These are phyloP conservation scores for Pherbina coryleti DNA, from an alignment of 2,888 invertebrate species.

Conservation along the genomic window DNA sequence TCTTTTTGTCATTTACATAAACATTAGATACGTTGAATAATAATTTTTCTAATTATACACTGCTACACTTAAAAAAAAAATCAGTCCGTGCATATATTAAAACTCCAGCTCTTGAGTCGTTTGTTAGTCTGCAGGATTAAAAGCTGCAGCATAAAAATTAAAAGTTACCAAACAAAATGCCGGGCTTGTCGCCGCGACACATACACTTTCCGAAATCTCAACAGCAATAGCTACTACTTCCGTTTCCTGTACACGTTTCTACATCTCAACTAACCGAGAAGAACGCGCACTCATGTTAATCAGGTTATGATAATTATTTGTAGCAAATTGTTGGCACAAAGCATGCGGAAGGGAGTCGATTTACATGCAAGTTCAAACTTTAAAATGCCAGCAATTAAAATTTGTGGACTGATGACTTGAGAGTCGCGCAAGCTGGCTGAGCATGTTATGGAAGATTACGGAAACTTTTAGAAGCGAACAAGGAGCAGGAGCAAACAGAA, in stretches of 20 bases:
- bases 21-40: constrained; percentile 22
- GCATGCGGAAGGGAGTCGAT: not conserved
- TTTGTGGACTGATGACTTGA: constrained; percentile 49
- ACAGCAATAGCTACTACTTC: constrained; percentile 50
- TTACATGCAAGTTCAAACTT: constrained; percentile 26
- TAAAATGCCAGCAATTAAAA: constrained; percentile 58
- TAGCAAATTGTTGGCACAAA: constrained; percentile 61
- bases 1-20: constrained; percentile 17
- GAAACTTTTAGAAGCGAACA: not conserved
- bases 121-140: constrained; percentile 35
- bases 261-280: not conserved
- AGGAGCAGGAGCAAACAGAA: constrained; percentile 32
- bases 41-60: constrained; percentile 23
- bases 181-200: not conserved
- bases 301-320: constrained; percentile 70
- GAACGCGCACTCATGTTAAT: constrained; percentile 66
- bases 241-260: constrained; percentile 46
- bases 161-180: constrained; percentile 14
- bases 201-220: constrained; percentile 29
- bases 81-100: constrained; percentile 28
- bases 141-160: constrained; percentile 39
- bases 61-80: constrained; percentile 3
- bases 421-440: not conserved
- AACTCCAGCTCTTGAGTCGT: not conserved
- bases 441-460: not conserved